Base-by-base conservation (phyloP, 2,113 vertebrate genomes). In the Platycercus adscitus region DNA sequence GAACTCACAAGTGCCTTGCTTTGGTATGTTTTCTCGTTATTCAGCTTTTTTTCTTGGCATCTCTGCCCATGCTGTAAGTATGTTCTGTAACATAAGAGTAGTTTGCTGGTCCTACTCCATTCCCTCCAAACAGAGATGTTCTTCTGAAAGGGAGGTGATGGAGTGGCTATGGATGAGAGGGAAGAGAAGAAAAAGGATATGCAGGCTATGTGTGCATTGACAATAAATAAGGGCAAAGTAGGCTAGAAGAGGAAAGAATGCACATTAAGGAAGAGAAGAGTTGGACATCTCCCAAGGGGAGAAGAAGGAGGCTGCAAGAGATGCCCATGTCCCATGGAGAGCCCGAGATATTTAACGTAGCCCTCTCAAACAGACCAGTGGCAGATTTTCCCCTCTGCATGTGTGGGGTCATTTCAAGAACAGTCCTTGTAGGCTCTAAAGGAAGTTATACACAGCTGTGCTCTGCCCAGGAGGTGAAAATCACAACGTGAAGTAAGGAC, bases 391-490 rank as follows among this genome's bases (percentile, higher is more conserved):
- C 69, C 52, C 73, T 88, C 50, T 53, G 23, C 50, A 90, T 77
- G 58, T 95, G 94, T 52, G 72, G 15, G 64, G 44, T 91, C 25
- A 6, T 89, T 80, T 87, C 66, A 83, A 79, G 50, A 88, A 70
- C 3, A 7, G 44, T 55, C 21, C 61, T 91, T 46, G 24, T 81
- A 43, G 71, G 61, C 19, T 95, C 19, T 49, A n/a, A 63, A 95
- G 81, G 79, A 94, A 81, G 79, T 44, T 69, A 15, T 11, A 60
- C 53, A 52, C 88, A 86, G 71, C 84, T 94, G 75, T 80, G 71
- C 68, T 93, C 65, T 68, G 47, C 65, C 50, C 33, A 35, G 77
- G 90, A 95, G 78, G 72, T 5, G 11, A 77, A 31, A 50, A 55
- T 28, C 50, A 29, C 8, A 3, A 77, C 0, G 1, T 86, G 64